Base-by-base conservation (phyloP, 2,888 invertebrate genomes). In the Nomada hirtipes region DNA sequence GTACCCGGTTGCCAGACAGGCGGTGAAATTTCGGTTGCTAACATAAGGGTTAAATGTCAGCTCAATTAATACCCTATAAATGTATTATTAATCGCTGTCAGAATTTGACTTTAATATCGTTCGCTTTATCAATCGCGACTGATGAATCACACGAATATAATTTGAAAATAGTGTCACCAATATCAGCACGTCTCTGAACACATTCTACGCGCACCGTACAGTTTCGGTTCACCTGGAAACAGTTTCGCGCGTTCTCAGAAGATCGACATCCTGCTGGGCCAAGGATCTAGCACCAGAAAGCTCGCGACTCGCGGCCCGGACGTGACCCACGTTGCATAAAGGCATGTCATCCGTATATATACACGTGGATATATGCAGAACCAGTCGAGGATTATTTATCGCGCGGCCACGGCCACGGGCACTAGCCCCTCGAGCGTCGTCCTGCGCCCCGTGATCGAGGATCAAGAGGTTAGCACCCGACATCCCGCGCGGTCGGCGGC, bases 391-490 rank as follows among this genome's bases (percentile, higher is more conserved):
- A 23, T 84, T 86, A 86, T 86, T 87, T 87, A 86, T 87, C 79
- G 73, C 59, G 36, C 63, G 50, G 59, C 72, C 55, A 29, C 26
- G 59, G 57, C 67, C 67, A 59, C 67, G 82, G 53, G 81, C 68
- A 74, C 74, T 70, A 73, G 71, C 76, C 18, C 47, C 74, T 80
- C 80, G 68, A 76, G 57, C 52, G 50, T 20, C 55, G 52, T 57
- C 72, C 69, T 63, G 50, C 63, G 44, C 36, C 53, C 18, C 50
- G 57, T 57, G 80, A 68, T 29, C 78, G 76, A 77, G 78, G 86
- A 82, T 88, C 88, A 76, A 77, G 67, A 88, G 87, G 86, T 87
- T 81, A 82, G 53, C 75, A 76, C 70, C 73, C 83, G 79, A 88
- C 82, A 82, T 84, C 73, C 76, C 73, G 79, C 84, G 76, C 85